phyloP scores from a whole-genome alignment of 2,797 vertebrate species.

The Telmatherina bonti region DNA sequence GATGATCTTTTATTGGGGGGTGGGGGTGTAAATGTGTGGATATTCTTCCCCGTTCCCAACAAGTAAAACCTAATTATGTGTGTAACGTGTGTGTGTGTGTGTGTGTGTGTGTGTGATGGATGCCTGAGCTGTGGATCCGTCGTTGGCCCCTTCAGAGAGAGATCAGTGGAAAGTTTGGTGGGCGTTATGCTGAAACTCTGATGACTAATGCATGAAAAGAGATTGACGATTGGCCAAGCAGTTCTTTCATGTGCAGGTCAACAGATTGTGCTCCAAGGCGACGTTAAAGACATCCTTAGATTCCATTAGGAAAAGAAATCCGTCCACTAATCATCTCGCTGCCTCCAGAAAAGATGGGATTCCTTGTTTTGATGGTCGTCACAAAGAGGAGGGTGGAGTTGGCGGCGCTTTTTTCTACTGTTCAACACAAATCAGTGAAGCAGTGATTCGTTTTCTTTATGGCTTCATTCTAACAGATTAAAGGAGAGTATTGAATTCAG shows the following conservation, averaged over 20 bases:
- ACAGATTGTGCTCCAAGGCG: slow-evolving; percentile 31
- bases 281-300: slow-evolving; percentile 22
- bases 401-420: neutral
- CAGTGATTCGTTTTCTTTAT: too few relatives aligned
- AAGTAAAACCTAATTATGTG: too few relatives aligned
- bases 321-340: neutral
- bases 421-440: neutral
- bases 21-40: too few relatives aligned
- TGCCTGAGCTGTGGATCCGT: neutral
- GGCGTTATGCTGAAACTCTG: neutral
- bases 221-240: neutral
- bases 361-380: neutral
- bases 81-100: too few relatives aligned
- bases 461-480: neutral
- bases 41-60: too few relatives aligned
- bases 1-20: too few relatives aligned
- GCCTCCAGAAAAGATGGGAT: neutral
- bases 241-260: slow-evolving; percentile 27
- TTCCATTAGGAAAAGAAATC: slow-evolving; percentile 13
- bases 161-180: neutral
- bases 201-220: slow-evolving; percentile 35
- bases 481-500: neutral
- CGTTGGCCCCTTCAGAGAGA: neutral
- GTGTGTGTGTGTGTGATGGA: neutral
- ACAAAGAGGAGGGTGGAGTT: neutral